Conservation (phyloP, 2,888 invertebrate genomes). For the Drosophila formosana region DNA sequence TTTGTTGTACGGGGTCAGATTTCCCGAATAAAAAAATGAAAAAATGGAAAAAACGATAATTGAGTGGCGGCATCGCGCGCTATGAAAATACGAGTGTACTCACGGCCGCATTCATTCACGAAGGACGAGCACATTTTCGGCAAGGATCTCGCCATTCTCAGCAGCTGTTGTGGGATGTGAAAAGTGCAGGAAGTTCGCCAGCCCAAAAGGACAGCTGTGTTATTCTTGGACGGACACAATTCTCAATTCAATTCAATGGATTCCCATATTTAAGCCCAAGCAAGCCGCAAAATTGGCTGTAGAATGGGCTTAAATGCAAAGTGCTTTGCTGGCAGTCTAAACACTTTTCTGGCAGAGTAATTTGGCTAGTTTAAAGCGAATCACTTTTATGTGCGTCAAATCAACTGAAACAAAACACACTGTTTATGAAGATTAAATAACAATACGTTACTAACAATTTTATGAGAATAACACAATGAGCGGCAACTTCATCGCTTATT, state of each 20-base stretch:
- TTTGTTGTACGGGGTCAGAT: conserved; percentile 66
- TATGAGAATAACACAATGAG: too few species aligned
- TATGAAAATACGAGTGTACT: conserved; percentile 68
- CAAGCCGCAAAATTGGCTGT: conserved; percentile 42
- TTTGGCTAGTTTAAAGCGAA: background rate
- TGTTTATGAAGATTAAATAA: background rate
- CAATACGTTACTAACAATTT: background rate
- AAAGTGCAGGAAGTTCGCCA: conserved; percentile 48
- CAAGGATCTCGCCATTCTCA: conserved; percentile 43
- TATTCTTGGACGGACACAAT: conserved; percentile 33
- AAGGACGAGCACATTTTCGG: conserved; percentile 48
- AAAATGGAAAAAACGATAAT: conserved; percentile 57
- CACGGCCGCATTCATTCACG: conserved; percentile 25
- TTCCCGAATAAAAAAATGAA: conserved; percentile 50
- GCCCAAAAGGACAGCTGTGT: conserved; percentile 23
- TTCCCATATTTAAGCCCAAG: conserved; percentile 32
- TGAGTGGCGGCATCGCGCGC: conserved; percentile 63
- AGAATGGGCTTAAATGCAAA: conserved; percentile 37
- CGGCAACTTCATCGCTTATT: background rate
- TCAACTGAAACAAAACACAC: conserved; percentile 1
- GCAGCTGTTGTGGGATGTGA: conserved; percentile 62
- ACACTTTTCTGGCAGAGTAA: conserved; percentile 11
- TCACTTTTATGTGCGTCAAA: background rate
- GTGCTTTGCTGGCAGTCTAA: conserved; percentile 12
- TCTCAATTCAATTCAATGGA: conserved; percentile 32